A percentile compares a stretch with the other conserved stretches of the same genome.
These are phyloP conservation scores for Macrophya alboannulata DNA, from an alignment of 2,888 invertebrate genomes.

Conservation along the genomic window DNA sequence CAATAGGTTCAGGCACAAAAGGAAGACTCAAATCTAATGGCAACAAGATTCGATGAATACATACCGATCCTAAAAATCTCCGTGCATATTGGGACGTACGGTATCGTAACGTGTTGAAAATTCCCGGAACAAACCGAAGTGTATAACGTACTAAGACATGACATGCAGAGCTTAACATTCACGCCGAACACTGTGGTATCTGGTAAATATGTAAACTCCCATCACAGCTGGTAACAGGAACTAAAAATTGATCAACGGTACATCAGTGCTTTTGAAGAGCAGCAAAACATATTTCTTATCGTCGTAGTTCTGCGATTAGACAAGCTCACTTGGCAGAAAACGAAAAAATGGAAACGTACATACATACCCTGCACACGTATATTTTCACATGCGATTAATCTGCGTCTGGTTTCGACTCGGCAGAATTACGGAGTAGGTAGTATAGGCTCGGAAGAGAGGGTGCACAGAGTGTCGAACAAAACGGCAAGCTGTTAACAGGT, in stretches of 20 bases:
- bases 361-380: not conserved
- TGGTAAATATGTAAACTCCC: conserved; percentile 11
- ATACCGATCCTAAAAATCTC: not conserved
- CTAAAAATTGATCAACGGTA: not conserved
- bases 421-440: conserved; percentile 23
- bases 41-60: conserved; percentile 14
- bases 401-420: conserved; percentile 15
- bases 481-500: conserved; percentile 43
- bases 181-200: not conserved
- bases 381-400: conserved; percentile 5
- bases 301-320: not conserved
- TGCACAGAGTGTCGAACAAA: conserved; percentile 25
- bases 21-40: not conserved
- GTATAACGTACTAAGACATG: not conserved
- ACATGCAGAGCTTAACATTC: not conserved
- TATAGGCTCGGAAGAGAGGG: not conserved
- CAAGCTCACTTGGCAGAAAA: not conserved
- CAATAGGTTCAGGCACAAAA: not conserved
- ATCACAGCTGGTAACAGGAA: not conserved
- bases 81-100: not conserved
- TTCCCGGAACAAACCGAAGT: not conserved
- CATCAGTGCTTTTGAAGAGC: no score
- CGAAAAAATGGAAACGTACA: no score
- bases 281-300: no score
- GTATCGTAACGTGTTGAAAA: not conserved